Conservation (phyloP, 2,888 invertebrate genomes). For the Hirtodrosophila cameraria region DNA sequence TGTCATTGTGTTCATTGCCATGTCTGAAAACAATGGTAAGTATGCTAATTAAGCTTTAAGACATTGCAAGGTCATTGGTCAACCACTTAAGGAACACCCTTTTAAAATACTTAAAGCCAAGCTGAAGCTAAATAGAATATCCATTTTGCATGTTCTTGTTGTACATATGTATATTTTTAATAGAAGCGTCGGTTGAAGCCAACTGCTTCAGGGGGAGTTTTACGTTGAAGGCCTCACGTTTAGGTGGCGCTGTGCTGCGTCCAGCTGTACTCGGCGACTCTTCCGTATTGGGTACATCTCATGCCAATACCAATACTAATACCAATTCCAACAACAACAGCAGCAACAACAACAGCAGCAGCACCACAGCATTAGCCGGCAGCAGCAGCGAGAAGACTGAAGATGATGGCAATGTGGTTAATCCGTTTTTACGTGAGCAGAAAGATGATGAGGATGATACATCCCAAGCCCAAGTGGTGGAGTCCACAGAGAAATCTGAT, state of each 20-base stretch:
- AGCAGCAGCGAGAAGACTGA: constrained; percentile 51
- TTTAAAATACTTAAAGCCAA: background rate
- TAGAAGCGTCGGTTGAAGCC: constrained; percentile 83
- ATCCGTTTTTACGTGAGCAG: constrained; percentile 82
- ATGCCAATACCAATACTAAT: constrained; percentile 23
- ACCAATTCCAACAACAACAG: constrained; percentile 34
- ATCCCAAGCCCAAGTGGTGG: constrained; percentile 51
- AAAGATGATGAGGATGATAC: constrained; percentile 67
- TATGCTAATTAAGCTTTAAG: background rate
- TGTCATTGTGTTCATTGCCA: constrained; percentile 36
- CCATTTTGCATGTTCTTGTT: constrained; percentile 37
- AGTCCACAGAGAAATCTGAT: constrained; percentile 62
- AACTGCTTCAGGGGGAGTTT: constrained; percentile 80
- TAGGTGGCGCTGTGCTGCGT: constrained; percentile 81
- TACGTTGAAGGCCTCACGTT: constrained; percentile 78
- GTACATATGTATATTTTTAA: no score
- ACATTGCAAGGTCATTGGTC: background rate
- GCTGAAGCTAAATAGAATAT: constrained; percentile 18
- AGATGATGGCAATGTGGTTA: constrained; percentile 61
- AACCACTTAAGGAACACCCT: background rate
- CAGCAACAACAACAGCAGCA: constrained; percentile 40
- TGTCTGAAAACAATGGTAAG: constrained; percentile 84
- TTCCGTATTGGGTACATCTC: constrained; percentile 68
- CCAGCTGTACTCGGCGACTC: constrained; percentile 81
- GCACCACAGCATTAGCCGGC: constrained; percentile 43